phyloP scores from a whole-genome alignment of 1,140 invertebrate genomes.

The Heliconius hewitsoni region DNA sequence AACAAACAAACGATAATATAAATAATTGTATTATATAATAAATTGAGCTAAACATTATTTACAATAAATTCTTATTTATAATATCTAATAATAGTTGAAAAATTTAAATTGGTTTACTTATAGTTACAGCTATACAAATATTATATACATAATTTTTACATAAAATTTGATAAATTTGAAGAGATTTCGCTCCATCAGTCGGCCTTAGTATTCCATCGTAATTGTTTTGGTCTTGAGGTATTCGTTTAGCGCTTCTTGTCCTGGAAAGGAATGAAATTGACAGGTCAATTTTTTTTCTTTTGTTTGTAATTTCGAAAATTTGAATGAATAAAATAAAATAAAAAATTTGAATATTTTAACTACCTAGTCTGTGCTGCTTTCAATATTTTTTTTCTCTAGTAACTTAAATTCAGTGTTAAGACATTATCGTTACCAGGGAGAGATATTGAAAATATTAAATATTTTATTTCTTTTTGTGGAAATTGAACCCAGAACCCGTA shows the following conservation, averaged over 20 bases:
- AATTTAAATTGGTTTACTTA: neutral
- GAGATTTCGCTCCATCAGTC: neutral
- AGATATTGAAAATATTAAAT: too few species aligned
- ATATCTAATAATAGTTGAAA: neutral
- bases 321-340: too few species aligned
- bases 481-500: too few species aligned
- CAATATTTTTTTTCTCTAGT: neutral
- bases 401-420: neutral
- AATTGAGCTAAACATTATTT: neutral
- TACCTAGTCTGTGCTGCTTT: too few species aligned
- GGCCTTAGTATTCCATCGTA: conserved; percentile 93
- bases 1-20: too few species aligned
- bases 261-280: conserved; percentile 75
- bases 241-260: conserved; percentile 96
- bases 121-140: neutral
- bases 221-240: conserved; percentile 97
- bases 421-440: neutral
- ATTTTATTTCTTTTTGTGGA: too few species aligned
- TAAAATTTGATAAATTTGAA: neutral
- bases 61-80: neutral
- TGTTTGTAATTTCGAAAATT: too few species aligned
- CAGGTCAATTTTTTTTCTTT: too few species aligned
- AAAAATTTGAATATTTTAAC: too few species aligned
- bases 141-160: neutral
- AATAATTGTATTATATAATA: neutral